Conservation (phyloP, 2,888 invertebrate species). For the Osmoderma eremita region DNA sequence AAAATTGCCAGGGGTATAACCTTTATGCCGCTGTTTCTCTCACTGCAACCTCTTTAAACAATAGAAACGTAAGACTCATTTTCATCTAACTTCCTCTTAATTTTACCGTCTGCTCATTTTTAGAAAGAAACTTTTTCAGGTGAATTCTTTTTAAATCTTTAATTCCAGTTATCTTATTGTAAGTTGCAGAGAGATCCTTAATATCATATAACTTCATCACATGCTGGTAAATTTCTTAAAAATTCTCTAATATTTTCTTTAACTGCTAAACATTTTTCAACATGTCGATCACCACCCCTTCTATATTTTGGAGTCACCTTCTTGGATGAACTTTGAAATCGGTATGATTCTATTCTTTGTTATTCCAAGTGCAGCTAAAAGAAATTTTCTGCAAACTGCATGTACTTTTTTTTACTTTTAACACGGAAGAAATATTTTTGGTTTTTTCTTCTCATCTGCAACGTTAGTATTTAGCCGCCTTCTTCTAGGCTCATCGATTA, state of each 20-base stretch:
- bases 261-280: conserved; percentile 2
- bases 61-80: conserved; percentile 16
- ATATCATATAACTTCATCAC: conserved; percentile 27
- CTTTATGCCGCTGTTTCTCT: conserved; percentile 19
- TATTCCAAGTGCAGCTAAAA: conserved; percentile 29
- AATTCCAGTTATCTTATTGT: conserved; percentile 30
- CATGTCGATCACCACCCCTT: conserved; percentile 33
- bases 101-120: conserved; percentile 11
- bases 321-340: conserved; percentile 20
- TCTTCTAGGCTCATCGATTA: conserved; percentile 31
- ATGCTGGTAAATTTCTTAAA: too few relatives aligned
- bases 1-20: conserved; percentile 19
- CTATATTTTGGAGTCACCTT: conserved; percentile 17
- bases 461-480: conserved; percentile 13
- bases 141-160: conserved; percentile 30
- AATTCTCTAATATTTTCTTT: too few relatives aligned
- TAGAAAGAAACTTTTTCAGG: conserved; percentile 4
- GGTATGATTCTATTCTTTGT: conserved; percentile 24
- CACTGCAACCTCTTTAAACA: conserved; percentile 15
- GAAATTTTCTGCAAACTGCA: conserved; percentile 33
- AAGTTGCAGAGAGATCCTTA: conserved; percentile 19
- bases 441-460: too few relatives aligned
- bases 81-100: conserved; percentile 1
- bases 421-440: conserved; percentile 32
- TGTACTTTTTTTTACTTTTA: conserved; percentile 21